Evolutionary conservation across 2,888 invertebrate genomes (phyloP), one percentile per base, ranked within the genome.

Genomic region (Choreutis nemorana): DNA sequence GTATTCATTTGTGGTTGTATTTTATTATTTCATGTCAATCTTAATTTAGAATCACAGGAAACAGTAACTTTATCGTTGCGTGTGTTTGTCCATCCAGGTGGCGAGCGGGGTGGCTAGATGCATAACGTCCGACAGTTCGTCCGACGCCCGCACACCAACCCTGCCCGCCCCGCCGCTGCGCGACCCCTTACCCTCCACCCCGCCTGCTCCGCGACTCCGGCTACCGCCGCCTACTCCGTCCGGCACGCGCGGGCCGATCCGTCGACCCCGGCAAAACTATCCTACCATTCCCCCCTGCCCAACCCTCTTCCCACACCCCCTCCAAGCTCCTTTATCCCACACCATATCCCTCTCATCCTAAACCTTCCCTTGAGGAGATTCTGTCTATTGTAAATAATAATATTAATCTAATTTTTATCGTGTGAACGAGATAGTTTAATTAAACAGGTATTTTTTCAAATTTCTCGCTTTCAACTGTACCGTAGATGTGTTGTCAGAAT

Each of bases 361-460:
- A 36, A 46, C 48, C 46, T 45, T 43, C 41, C 40, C 49, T 46
- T 33, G 40, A 50, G 48, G 46, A 45, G 39, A 53, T 57, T 57
- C 57, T 54, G 52, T 70, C 73, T 75, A 67, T 75, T 78, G 78
- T 78, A 78, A 75, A 78, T 78, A 78, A 67, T 62, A 56, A 66
- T 71, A n/a, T n/a, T n/a, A 67, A 64, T 64, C 70, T 60, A 70
- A 68, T 70, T 77, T 73, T 77, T 75, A 71, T 77, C 77, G 73
- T 77, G 66, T 77, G 64, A 75, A 75, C 77, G 66, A 77, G 65
- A 72, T 78, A 77, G 72, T 71, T 65, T 63, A 62, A 65, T 67
- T 75, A 63, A 77, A 75, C 77, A 70, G 71, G 77, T 77, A 75
- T 77, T 73, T 77, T 77, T 77, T 77, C 72, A 75, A 77, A 70